phyloP scores from a whole-genome alignment of 2,888 invertebrate genomes.

The Sarcophaga variegata region DNA sequence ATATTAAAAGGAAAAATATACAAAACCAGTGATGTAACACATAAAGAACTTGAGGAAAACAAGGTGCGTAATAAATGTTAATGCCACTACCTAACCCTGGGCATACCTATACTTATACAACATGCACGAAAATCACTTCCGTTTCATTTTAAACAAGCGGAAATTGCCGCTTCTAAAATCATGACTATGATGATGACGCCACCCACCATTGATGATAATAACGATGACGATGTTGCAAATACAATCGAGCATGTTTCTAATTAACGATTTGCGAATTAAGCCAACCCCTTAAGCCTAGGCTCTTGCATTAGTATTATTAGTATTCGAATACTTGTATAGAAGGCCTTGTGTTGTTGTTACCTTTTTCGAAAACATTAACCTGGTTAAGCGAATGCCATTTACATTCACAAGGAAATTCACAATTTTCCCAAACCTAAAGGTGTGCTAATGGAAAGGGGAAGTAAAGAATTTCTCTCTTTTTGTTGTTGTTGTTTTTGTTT shows the following conservation, averaged over 20 bases:
- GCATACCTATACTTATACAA: conserved; percentile 32
- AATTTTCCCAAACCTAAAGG: neutral
- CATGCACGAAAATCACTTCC: conserved; percentile 53
- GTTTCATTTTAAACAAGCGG: conserved; percentile 56
- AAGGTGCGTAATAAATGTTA: neutral
- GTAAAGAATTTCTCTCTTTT: neutral
- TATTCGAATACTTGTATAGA: no score
- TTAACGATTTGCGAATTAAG: conserved; percentile 39
- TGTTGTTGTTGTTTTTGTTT: conserved; percentile 34
- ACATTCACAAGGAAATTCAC: neutral
- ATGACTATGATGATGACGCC: neutral
- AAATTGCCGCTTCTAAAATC: conserved; percentile 57
- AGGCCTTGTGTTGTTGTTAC: neutral
- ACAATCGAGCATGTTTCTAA: conserved; percentile 51
- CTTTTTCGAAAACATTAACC: conserved; percentile 29
- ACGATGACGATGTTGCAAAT: conserved; percentile 14
- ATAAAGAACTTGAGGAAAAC: neutral
- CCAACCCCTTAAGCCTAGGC: neutral
- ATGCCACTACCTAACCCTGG: neutral
- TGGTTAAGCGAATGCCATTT: conserved; percentile 37
- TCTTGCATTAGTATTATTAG: no score
- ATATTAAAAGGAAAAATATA: neutral
- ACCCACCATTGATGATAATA: neutral
- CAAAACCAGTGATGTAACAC: neutral
- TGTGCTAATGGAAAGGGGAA: neutral